phyloP scores from a whole-genome alignment of 2,888 invertebrate species.

The Nysson spinosus region DNA sequence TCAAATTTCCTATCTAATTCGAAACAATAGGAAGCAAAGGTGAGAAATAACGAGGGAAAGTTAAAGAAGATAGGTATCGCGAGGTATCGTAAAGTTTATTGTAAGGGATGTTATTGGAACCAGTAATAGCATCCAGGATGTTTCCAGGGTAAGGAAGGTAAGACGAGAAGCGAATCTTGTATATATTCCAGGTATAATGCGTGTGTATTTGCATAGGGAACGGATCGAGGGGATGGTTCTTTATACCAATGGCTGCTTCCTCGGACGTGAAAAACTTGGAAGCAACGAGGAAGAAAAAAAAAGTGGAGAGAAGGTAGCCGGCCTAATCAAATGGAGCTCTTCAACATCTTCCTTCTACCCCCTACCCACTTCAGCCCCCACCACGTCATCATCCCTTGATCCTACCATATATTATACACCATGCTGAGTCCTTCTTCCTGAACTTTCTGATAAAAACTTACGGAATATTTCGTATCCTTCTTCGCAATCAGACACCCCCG shows the following conservation, averaged over 20 bases:
- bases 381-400: no score
- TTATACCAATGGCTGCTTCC: constrained; percentile 46
- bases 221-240: constrained; percentile 40
- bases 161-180: constrained; percentile 40
- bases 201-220: constrained; percentile 58
- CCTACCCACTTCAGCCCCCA: no score
- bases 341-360: constrained; percentile 15
- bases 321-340: constrained; percentile 46
- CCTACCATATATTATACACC: not conserved
- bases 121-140: constrained; percentile 62
- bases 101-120: constrained; percentile 67
- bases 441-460: not conserved
- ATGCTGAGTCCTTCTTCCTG: not conserved
- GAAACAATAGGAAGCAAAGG: no score
- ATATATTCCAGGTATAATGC: constrained; percentile 40
- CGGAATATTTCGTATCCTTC: not conserved
- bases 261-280: constrained; percentile 35
- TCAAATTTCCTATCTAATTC: no score
- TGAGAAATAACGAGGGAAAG: constrained; percentile 31
- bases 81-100: constrained; percentile 60
- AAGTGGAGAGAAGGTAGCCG: not conserved
- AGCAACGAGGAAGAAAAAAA: constrained; percentile 7
- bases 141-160: constrained; percentile 57
- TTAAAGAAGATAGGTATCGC: constrained; percentile 40
- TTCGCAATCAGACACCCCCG: not conserved